Conservation (phyloP, 2,113 vertebrate species). For the Nematolebias whitei region DNA sequence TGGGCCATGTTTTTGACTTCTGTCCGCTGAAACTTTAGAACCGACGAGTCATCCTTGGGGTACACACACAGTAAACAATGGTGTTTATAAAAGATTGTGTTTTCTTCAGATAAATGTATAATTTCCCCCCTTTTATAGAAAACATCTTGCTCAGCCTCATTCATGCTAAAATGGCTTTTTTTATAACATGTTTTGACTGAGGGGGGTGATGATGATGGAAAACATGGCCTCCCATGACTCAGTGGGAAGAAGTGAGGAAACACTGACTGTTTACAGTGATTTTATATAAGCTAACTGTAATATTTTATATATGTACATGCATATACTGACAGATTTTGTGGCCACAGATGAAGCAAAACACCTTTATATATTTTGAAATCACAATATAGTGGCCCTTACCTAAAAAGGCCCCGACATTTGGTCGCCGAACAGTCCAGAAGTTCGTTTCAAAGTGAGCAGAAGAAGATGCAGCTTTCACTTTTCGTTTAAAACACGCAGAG, state of each 20-base stretch:
- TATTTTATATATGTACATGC: too few species aligned
- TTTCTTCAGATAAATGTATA: not conserved
- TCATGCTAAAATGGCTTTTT: conserved; percentile 42
- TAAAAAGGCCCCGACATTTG: not conserved
- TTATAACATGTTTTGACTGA: conserved; percentile 31
- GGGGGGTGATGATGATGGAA: conserved; percentile 11
- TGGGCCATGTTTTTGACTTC: conserved; percentile 44
- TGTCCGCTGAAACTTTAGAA: conserved; percentile 36
- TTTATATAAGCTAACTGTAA: not conserved
- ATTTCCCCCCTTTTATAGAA: not conserved
- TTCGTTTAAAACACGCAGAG: not conserved
- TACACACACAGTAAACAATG: not conserved
- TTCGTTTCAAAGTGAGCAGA: conserved; percentile 1
- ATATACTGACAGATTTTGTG: too few species aligned
- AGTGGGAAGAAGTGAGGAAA: conserved; percentile 7
- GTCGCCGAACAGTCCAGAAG: conserved; percentile 23
- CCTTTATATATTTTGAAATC: too few species aligned
- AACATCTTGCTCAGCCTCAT: conserved; percentile 6
- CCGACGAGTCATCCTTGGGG: conserved; percentile 31
- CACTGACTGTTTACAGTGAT: not conserved
- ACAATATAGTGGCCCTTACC: conserved; percentile 38
- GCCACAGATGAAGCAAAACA: too few species aligned
- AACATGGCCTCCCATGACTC: conserved; percentile 39
- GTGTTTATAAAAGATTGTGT: not conserved
- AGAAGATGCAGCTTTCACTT: not conserved